Evolutionary conservation across 2,888 invertebrate genomes (phyloP), one percentile per base, ranked within the genome.

Genomic region (Cheilosia pagana): DNA sequence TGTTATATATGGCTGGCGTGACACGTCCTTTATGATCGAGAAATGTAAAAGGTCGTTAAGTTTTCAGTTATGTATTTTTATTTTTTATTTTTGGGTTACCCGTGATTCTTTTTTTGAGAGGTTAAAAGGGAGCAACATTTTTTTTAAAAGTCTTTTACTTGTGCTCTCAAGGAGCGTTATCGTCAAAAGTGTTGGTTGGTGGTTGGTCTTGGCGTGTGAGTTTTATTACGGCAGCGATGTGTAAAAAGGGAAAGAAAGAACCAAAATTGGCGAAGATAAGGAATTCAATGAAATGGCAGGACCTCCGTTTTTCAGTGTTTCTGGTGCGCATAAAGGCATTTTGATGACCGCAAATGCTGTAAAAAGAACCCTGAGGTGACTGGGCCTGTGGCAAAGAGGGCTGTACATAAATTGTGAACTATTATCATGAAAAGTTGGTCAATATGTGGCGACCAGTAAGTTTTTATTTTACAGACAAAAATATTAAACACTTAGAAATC

Each of bases 11-110:
- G 45, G 71, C 71, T 63, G 62, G 59, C 71, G 71, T 63, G 78
- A 71, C 71, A 78, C 63, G 57, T 78, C 71, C 71, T 41, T 23
- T 57, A n/a, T 63, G 63, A 65, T 74, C 65, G 57, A 74, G 57
- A 74, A 57, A 62, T 78, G 62, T 39, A 53, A 48, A 65, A 78
- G 50, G 71, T 71, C 78, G 71, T 71, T 71, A 65, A 63, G 57
- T 67, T 60, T 10, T 39, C 16, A 60, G 39, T 21, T 39, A 41
- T 16, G 7, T 16, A 7, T 16, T 41, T 59, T 3, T 28, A 3
- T 48, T 63, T 12, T 41, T 55, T 43, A 28, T 19, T 45, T 59
- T 21, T n/a, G 19, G 60, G 50, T 65, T 75, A 75, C 57, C 67
- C 67, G 39, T 57, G 75, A 57, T 31, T 67, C 55, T 74, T 62